Evolutionary conservation across 2,888 invertebrate genomes (phyloP), one percentile per base, ranked within the genome.

Genomic region (Harpalus rubripes): DNA sequence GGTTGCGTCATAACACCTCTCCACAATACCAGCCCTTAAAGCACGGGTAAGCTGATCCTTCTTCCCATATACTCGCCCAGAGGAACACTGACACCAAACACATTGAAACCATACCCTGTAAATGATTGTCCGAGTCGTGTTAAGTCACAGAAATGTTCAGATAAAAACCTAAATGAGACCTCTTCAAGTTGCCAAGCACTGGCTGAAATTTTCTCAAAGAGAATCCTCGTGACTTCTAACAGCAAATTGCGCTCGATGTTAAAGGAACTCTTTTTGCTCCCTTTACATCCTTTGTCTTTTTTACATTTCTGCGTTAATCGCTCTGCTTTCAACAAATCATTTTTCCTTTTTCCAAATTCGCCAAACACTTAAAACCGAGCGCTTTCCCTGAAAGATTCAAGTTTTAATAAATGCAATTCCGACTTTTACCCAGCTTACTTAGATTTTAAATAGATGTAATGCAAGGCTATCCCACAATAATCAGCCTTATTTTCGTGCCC

Each of bases 1-100:
- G 79, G 79, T 39, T 39, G 59, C 89, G 89, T 90, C 90, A 89
- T 88, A 90, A 90, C 90, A 90, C 90, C 90, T 90, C 90, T 90
- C 88, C 87, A 89, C 86, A 86, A 88, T 89, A 90, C 90, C 90
- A 82, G 86, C 88, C 88, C 88, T 87, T 86, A 63, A 44, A 41
- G 44, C 59, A 10, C 44, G 4, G 63, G 81, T 63, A 81, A 81
- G 61, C 81, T 41, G 63, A 63, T 61, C 63, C 65, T 41, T 16
- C 41, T 22, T 32, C 22, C 63, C 78, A 56, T 81, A 63, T 18
- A 44, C 52, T 7, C 16, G n/a, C 39, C 16, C 44, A 81, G 52
- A 16, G 5, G 22, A 12, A 6, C 41, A 80, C 6, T 44, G 41
- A 15, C 16, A 7, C 12, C 7, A 1, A 10, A 26, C 32, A 56